Evolutionary conservation across 2,888 invertebrate genomes (phyloP).

Genomic region (Eristalinus aeneus): DNA sequence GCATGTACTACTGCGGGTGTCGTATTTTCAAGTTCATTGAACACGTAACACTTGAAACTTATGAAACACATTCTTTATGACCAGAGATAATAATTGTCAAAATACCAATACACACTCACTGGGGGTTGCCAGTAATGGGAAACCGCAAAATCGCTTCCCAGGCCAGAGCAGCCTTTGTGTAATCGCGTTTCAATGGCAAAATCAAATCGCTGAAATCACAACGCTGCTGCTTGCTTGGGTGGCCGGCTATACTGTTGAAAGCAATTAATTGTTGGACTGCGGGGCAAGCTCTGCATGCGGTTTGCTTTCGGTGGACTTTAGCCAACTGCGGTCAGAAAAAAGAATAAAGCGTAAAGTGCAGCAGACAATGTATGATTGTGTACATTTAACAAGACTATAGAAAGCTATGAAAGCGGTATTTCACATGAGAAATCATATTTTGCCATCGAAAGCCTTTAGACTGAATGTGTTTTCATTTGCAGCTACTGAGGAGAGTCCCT

Average conservation of each 20-base stretch:
- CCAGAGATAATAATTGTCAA: constrained; percentile 30
- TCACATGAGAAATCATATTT: too few species aligned
- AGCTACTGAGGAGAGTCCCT: too few species aligned
- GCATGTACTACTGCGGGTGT: constrained; percentile 4
- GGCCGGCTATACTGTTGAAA: neutral
- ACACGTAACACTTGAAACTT: constrained; percentile 56
- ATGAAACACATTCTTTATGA: constrained; percentile 42
- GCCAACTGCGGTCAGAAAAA: constrained; percentile 1
- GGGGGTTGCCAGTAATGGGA: constrained; percentile 30
- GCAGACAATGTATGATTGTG: constrained; percentile 3
- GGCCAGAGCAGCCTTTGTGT: constrained; percentile 5
- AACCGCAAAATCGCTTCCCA: constrained; percentile 52
- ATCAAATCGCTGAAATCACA: constrained; percentile 45
- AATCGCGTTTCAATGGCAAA: constrained; percentile 48
- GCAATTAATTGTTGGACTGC: constrained; percentile 17
- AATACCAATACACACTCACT: constrained; percentile 10
- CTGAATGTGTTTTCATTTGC: too few species aligned
- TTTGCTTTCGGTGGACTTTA: neutral
- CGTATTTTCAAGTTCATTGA: constrained; percentile 62
- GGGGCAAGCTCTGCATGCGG: neutral
- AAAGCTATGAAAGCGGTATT: too few species aligned
- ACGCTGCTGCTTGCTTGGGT: neutral
- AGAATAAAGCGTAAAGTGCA: neutral
- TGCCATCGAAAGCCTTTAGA: too few species aligned
- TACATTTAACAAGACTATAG: neutral